Evolutionary conservation across 2,888 invertebrate species (phyloP), one percentile per base, ranked within the genome.

Genomic region (Alentia gelatinosa): DNA sequence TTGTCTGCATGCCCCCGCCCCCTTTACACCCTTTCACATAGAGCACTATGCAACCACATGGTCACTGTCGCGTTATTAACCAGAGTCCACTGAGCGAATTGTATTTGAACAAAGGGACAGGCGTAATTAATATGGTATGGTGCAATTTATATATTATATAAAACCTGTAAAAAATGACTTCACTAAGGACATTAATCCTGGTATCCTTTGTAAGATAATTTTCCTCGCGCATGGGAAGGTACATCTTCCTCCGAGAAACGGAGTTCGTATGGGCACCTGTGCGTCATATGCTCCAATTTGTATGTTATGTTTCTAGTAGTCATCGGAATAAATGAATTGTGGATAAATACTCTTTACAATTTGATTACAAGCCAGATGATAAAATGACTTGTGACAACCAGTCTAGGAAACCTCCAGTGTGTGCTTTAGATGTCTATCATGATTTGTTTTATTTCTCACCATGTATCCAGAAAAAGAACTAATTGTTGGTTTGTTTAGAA

Each of bases 61-160:
- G 19, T 15, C 83, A 40, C n/a, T 39, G 40, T 40, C 39, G 26
- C 7, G 83, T 40, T 83, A 83, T 26, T 39, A 83, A 23, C 30
- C 35, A 83, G 35, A 79, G 83, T 83, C 40, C n/a, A 15, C 83
- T 83, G 40, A 83, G 40, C 83, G 39, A 83, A 40, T 26, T 83
- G 35, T 79, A 83, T 83, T 83, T 83, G 83, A 83, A 83, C 83
- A 83, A 83, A 83, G 83, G 83, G 83, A 83, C 39, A 83, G 83
- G 83, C 83, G 83, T 83, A 37, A 37, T 83, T 37, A 39, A 40
- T 83, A 83, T 83, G 83, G 83, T 83, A 83, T 83, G 83, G 83
- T 83, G 83, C 83, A 83, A 83, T 83, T 83, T 83, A 83, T 83
- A 83, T 83, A 83, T 83, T 68, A 83, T 83, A 83, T 83, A 83